These are phyloP conservation scores for Anagrus nilaparvatae DNA, from an alignment of 1,140 invertebrate species.

Conservation along the genomic window DNA sequence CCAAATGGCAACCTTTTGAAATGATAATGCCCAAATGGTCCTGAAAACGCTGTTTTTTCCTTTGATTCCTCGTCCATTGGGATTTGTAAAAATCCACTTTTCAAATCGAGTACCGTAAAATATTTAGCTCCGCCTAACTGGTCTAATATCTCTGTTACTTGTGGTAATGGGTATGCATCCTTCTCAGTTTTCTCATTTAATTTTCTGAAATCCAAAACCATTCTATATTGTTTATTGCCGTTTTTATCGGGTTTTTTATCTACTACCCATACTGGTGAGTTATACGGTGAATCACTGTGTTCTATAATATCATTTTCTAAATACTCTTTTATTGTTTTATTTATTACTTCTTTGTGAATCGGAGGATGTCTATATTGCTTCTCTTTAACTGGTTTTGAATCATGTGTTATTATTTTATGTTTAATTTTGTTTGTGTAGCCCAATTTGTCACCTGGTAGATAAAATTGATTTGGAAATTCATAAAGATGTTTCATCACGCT, in stretches of 20 bases:
- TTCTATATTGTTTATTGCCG: slow-evolving; percentile 20
- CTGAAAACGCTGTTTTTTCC: slow-evolving; percentile 1
- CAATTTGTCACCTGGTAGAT: not conserved
- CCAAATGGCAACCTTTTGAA: slow-evolving; percentile 6
- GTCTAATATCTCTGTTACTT: slow-evolving; percentile 18
- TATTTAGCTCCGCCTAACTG: slow-evolving; percentile 15
- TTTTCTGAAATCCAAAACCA: slow-evolving; percentile 19
- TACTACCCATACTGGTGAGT: slow-evolving; percentile 26
- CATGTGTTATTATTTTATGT: slow-evolving; percentile 1
- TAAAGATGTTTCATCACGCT: not conserved
- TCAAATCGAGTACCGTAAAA: slow-evolving; percentile 14
- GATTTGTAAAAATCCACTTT: slow-evolving; percentile 10
- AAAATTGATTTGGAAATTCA: not conserved
- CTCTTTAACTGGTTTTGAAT: not conserved
- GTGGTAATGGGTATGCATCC: slow-evolving; percentile 18
- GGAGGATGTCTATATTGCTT: not conserved
- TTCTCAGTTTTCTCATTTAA: too few species aligned
- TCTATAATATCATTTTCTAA: slow-evolving; percentile 25
- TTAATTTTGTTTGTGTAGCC: not conserved
- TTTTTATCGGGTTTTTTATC: slow-evolving; percentile 31
- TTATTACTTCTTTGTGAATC: not conserved
- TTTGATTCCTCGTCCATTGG: not conserved
- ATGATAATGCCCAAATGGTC: slow-evolving; percentile 2
- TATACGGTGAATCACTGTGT: slow-evolving; percentile 26
- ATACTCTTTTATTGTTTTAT: slow-evolving; percentile 7